Base-by-base conservation (phyloP, 35 echinoderm and acorn worm genomes). In the Stichopus chloronotus region DNA sequence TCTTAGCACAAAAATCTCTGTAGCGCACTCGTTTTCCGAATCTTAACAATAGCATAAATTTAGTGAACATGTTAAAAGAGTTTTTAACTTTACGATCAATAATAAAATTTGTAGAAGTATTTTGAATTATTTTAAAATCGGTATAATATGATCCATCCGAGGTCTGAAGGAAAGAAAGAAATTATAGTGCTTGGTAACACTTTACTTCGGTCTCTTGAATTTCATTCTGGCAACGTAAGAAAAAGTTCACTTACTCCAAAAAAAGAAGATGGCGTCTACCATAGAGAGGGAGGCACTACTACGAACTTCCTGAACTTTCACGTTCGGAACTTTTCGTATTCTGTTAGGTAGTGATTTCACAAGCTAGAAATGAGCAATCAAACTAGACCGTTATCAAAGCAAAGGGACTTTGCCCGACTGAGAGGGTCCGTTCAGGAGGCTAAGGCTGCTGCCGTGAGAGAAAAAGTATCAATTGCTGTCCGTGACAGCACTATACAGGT, bases 401-500 rank as follows among this genome's bases (percentile, higher is more conserved):
- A 89, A 55, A 59, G 87, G 60, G 63, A 89, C 59, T 89, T 89
- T 89, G 87, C 87, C 87, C 87, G 87, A 89, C 52, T 89, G 19
- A 30, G 87, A 17, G 87, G 87, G 6, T 89, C 87, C 17, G 87
- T 89, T 22, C 87, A 89, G 30, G 87, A 89, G 60, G 87, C 65
- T 9, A 89, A 90, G 21, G 85, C 95, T 60, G 82, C 88, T 52
- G 90, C 81, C 22, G 93, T 96, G 22, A 81, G 95, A 84, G 95
- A 96, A 65, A 96, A 94, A 57, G 95, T 96, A 19, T 96, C 95
- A 4, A 81, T 94, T 21, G 95, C 95, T 53, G 95, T 96, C 11
- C 95, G 95, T 13, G 95, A 96, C 78, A 96, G 95, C 79, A 71
- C 87, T 3, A 89, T 89, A 89, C 87, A 89, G 87, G 87, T 89